phyloP scores from a whole-genome alignment of 2,113 vertebrate species.

The Campylomormyrus numenius region DNA sequence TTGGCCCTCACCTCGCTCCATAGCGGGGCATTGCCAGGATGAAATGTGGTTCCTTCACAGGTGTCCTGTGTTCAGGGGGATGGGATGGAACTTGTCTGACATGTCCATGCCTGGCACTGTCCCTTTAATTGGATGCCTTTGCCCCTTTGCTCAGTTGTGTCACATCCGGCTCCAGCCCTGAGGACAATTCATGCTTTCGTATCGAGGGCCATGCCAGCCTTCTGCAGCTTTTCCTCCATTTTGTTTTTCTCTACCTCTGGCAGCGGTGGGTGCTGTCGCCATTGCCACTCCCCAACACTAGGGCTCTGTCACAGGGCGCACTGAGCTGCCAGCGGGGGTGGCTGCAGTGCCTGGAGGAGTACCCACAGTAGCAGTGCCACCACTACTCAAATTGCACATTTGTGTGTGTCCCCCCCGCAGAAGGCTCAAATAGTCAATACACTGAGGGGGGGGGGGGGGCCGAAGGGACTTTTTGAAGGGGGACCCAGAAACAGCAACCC shows the following conservation, averaged over 20 bases:
- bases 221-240: not conserved
- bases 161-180: not conserved
- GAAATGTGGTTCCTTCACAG: not conserved
- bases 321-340: not conserved
- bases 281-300: not conserved
- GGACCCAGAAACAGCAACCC: not conserved
- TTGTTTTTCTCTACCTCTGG: not conserved
- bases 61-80: not conserved
- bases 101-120: not conserved
- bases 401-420: not conserved
- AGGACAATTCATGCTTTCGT: not conserved
- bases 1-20: not conserved
- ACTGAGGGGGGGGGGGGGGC: too few species aligned
- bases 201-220: not conserved
- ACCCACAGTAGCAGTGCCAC: not conserved
- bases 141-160: not conserved
- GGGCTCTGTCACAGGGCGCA: not conserved
- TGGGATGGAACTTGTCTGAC: not conserved
- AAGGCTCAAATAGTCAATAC: not conserved
- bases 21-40: not conserved
- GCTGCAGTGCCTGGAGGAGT: not conserved
- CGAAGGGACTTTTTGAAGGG: not conserved
- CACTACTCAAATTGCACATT: not conserved
- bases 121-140: not conserved
- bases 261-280: not conserved